Base-by-base conservation (phyloP, 2,113 vertebrate genomes). In the Calidris pugnax region DNA sequence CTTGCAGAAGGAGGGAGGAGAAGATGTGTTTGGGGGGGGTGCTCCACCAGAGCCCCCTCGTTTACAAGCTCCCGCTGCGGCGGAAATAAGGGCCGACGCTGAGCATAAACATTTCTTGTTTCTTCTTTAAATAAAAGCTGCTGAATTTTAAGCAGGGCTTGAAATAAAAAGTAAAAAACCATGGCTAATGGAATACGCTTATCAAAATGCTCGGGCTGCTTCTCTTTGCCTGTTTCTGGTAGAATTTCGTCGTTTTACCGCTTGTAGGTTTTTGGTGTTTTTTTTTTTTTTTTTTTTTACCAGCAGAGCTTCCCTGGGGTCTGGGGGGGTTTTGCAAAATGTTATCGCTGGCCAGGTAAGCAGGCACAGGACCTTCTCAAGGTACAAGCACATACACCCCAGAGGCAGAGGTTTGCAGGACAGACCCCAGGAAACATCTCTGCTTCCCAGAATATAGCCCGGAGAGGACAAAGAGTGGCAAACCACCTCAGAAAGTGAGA, bases 121-220 rank as follows among this genome's bases (percentile, higher is more conserved):
- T 60, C 27, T 28, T 14, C 6, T 56, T 87, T 37, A 74, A 90
- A 85, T 75, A 35, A 86, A 84, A 92, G 33, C 55, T 91, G 37
- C 13, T 89, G 50, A 72, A 83, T 87, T 91, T 94, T 79, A 92
- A 96, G 35, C 63, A 85, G 83, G 53, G 66, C 13, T 63, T 85
- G 79, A 95, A 97, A 91, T 45, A 87, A 88, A 75, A 89, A 75
- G 66, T 50, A 53, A 87, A 91, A 91, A 85, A 12, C n/a, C 57
- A 51, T 18, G 7, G 50, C 35, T 84, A 60, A 84, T 48, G 76
- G 59, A 80, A 86, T 48, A 73, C 8, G 32, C 51, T 73, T 45
- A 60, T 66, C 28, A 47, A 71, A 92, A 66, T 4, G 37, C 80
- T 66, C 9, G 30, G 33, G 32, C 39, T n/a, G 30, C 55, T 86